Base-by-base conservation (phyloP, 30 jellyfish, hydroid and myxozoan genomes). In the Mastigias papua region DNA sequence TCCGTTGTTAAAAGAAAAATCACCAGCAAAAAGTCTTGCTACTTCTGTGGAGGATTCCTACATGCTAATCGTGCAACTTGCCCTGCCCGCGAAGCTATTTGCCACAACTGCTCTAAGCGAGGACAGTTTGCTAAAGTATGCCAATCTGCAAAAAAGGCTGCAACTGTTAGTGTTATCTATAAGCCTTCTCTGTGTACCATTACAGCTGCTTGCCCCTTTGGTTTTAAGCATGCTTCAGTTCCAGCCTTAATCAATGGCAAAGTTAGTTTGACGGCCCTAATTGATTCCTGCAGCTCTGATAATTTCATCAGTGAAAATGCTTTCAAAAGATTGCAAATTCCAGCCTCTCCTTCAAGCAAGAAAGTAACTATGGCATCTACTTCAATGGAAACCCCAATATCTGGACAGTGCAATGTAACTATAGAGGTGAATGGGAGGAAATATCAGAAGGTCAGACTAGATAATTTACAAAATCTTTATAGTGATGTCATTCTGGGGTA, bases 71-170 rank as follows among this genome's bases (percentile, higher is more conserved):
- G 64, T 31, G 82, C 66, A n/a, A 27, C 82, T 31, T 82, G 92
- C 78, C 89, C 92, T 27, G 80, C 92, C 58, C 75, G 58, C 27
- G 79, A 82, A 65, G 79, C 73, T 17, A 48, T 27, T 42, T 57
- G 87, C 27, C 91, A 80, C 48, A 51, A 73, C 60, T 86, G 94
- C 50, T 58, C 79, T 0, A 80, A 77, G 69, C 48, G 79, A 68
- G 96, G 93, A 37, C 93, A 86, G 79, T 78, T 71, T 57, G 96
- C 96, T 21, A 63, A 77, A 62, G 96, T 87, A 28, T 87, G 93
- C 42, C 94, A 84, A 72, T 84, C 92, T 21, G 21, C 54, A 34
- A 84, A 84, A 75, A 75, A 23, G n/a, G 26, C 78, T 86, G 85
- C 94, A 0, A 84, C 73, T 42, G 74, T 73, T 28, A 1, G 68